These are phyloP conservation scores for Agrilus planipennis DNA, from an alignment of 1,140 invertebrate species.

Conservation along the genomic window DNA sequence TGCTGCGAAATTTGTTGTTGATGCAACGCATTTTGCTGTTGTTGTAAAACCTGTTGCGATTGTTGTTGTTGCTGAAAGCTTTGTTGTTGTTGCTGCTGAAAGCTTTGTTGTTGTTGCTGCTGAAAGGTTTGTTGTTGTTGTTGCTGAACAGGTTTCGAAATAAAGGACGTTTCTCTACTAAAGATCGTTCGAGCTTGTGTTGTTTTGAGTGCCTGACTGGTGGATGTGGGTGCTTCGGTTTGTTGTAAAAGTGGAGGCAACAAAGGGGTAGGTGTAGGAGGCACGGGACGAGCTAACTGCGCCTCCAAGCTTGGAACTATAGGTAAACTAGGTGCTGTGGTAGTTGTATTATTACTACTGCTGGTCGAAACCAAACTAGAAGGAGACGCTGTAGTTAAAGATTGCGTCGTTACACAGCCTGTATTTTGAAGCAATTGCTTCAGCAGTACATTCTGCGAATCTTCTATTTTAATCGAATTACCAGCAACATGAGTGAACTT, in stretches of 20 bases:
- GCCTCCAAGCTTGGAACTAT: constrained; percentile 60
- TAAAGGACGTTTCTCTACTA: constrained; percentile 9
- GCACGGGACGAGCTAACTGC: constrained; percentile 57
- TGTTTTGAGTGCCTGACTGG: background rate
- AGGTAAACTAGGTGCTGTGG: constrained; percentile 49
- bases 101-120: constrained; percentile 18
- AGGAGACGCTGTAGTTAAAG: too few species aligned
- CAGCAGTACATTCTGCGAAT: constrained; percentile 78
- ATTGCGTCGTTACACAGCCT: constrained; percentile 47
- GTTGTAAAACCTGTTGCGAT: too few species aligned
- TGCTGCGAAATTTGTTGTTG: constrained; percentile 19
- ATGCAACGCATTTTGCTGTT: too few species aligned
- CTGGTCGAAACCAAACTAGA: constrained; percentile 38
- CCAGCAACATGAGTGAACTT: too few species aligned
- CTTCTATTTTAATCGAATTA: constrained; percentile 42
- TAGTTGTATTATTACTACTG: constrained; percentile 33
- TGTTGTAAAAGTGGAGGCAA: constrained; percentile 30
- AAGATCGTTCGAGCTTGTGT: constrained; percentile 3
- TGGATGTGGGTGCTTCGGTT: constrained; percentile 15
- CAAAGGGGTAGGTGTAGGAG: constrained; percentile 43
- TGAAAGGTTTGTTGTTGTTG: background rate
- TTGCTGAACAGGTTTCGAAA: background rate
- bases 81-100: too few species aligned
- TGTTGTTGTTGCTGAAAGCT: constrained; percentile 1
- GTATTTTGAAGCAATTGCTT: constrained; percentile 85